phyloP scores from a whole-genome alignment of 2,797 vertebrate genomes.

The Sebastes ruberrimus region DNA sequence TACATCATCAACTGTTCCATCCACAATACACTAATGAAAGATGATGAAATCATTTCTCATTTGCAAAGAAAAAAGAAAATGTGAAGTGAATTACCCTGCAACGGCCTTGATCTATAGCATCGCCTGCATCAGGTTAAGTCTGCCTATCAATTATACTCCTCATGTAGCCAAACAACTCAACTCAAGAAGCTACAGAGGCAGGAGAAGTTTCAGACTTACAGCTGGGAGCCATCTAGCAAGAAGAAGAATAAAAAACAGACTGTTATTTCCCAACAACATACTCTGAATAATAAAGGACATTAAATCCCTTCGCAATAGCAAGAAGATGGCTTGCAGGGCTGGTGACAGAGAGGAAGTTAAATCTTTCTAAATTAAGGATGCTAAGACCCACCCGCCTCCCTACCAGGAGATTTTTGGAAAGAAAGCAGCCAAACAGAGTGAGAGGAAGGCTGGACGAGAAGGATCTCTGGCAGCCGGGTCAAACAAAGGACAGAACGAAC shows the following conservation, averaged over 20 bases:
- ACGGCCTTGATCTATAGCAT: constrained; percentile 2
- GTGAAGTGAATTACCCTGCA: constrained; percentile 28
- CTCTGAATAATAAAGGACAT: constrained; percentile 44
- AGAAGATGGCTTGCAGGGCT: constrained; percentile 33
- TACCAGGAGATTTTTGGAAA: constrained; percentile 2
- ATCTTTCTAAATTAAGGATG: constrained; percentile 33
- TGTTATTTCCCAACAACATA: constrained; percentile 21
- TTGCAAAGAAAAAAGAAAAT: constrained; percentile 30
- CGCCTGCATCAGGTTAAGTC: constrained; percentile 14
- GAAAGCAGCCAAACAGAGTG: background rate
- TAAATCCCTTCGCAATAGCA: constrained; percentile 37
- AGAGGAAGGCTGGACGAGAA: background rate
- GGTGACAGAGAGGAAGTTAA: constrained; percentile 32
- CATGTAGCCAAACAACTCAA: constrained; percentile 22
- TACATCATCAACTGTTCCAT: constrained; percentile 71
- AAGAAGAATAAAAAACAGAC: constrained; percentile 7
- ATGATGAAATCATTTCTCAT: constrained; percentile 68
- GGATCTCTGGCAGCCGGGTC: constrained; percentile 10
- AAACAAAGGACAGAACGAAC: constrained; percentile 34
- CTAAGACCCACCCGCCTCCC: background rate
- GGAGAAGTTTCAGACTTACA: constrained; percentile 25
- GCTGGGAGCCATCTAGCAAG: constrained; percentile 31
- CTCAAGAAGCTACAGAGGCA: constrained; percentile 8
- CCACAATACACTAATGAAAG: constrained; percentile 55
- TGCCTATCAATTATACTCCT: constrained; percentile 37